A percentile compares a stretch with the other conserved stretches of the same genome.
phyloP scores from a whole-genome alignment of 1,140 invertebrate genomes.

The Pseudobourletiella spinata region DNA sequence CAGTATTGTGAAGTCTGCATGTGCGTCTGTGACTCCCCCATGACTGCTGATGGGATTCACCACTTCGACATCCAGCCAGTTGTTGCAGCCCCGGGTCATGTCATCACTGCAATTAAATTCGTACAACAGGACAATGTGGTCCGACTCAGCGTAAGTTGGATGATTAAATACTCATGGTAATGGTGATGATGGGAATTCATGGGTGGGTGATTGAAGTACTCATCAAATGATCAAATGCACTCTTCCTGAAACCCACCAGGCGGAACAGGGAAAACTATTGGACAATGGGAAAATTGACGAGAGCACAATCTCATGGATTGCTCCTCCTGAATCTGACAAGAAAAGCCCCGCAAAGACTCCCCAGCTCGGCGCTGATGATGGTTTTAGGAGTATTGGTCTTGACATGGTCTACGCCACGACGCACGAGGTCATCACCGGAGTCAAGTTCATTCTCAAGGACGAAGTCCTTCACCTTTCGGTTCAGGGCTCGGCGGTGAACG shows the following conservation, averaged over 20 bases:
- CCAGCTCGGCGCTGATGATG: neutral
- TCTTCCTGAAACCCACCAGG: neutral
- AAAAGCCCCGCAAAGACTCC: neutral
- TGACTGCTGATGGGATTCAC: slow-evolving; percentile 8
- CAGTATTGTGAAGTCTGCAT: slow-evolving; percentile 25
- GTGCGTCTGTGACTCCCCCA: slow-evolving; percentile 14
- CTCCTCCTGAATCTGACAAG: neutral
- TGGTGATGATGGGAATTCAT: neutral
- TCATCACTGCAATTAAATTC: slow-evolving; percentile 12
- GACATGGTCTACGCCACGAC: slow-evolving; percentile 3
- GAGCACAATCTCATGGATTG: neutral
- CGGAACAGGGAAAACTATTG: slow-evolving; percentile 9
- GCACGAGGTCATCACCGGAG: slow-evolving; percentile 10
- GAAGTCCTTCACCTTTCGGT: neutral
- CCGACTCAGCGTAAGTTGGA: slow-evolving; percentile 2
- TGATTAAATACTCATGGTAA: neutral
- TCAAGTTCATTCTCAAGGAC: slow-evolving; percentile 5
- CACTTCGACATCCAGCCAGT: neutral
- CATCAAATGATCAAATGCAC: neutral
- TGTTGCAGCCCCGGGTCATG: neutral
- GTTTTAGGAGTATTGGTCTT: slow-evolving; percentile 9
- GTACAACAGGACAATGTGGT: slow-evolving; percentile 5
- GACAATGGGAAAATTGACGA: slow-evolving; percentile 13
- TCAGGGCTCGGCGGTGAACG: neutral
- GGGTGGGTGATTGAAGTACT: too few species aligned